Evolutionary conservation across 2,113 vertebrate genomes (phyloP).

Genomic region (Gymnarchus niloticus): DNA sequence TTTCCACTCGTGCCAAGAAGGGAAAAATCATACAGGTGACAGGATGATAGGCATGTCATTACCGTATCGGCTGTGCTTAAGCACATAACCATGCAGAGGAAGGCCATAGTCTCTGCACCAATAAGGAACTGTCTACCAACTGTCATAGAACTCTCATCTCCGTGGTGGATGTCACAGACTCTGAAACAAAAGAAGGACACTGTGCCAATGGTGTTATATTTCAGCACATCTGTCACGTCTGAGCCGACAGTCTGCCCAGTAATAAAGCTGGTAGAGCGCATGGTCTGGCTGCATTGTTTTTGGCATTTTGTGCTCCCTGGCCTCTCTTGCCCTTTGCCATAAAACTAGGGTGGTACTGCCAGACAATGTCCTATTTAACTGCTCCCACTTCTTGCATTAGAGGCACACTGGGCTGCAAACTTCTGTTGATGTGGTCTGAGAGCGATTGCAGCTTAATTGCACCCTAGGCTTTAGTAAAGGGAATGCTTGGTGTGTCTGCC

Average conservation of each 20-base stretch:
- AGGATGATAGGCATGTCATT: conserved; percentile 60
- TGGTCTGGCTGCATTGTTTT: not conserved
- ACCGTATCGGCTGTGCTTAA: conserved; percentile 50
- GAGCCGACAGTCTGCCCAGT: not conserved
- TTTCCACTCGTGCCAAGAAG: conserved; percentile 49
- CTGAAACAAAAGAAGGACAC: conserved; percentile 18
- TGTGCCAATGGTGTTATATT: conserved; percentile 24
- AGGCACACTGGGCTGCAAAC: conserved; percentile 59
- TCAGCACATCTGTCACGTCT: conserved; percentile 14
- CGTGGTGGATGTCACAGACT: conserved; percentile 15
- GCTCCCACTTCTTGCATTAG: conserved; percentile 61
- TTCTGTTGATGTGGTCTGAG: conserved; percentile 67
- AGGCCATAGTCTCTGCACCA: conserved; percentile 32
- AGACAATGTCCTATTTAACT: conserved; percentile 26
- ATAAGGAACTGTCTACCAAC: conserved; percentile 37
- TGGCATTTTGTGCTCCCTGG: not conserved
- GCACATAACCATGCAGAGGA: conserved; percentile 44
- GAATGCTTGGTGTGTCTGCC: conserved; percentile 72
- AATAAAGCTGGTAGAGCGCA: not conserved
- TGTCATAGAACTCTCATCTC: conserved; percentile 30
- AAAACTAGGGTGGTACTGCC: conserved; percentile 55
- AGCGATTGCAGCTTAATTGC: conserved; percentile 69
- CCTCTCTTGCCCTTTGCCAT: not conserved
- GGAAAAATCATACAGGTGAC: conserved; percentile 46
- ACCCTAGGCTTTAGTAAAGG: conserved; percentile 64